Evolutionary conservation across 1,140 invertebrate genomes (phyloP).

Genomic region (Papilio glaucus): DNA sequence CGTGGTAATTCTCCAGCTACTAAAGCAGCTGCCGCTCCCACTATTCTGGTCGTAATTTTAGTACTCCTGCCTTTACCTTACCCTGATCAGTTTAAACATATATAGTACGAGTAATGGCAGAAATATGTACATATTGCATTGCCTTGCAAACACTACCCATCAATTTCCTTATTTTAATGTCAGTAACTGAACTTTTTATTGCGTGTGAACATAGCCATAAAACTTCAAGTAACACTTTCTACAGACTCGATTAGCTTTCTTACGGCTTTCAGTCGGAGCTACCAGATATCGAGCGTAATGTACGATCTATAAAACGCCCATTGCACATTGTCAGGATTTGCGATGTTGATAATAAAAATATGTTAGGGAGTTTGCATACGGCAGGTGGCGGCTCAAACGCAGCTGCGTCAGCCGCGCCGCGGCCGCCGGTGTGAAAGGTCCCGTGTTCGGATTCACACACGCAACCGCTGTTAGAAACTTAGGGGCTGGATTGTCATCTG

Average conservation of each 20-base stretch:
- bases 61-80: too few relatives aligned
- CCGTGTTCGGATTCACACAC: constrained; percentile 69
- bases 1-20: too few relatives aligned
- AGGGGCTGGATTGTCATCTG: constrained; percentile 58
- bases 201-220: constrained; percentile 12
- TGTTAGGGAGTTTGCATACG: constrained; percentile 80
- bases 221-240: not conserved
- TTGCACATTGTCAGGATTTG: constrained; percentile 47
- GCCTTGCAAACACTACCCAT: not conserved
- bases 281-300: constrained; percentile 41
- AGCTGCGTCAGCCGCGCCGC: constrained; percentile 58
- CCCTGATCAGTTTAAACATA: too few relatives aligned
- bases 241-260: not conserved
- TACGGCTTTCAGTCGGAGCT: not conserved
- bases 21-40: too few relatives aligned
- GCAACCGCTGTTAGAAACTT: constrained; percentile 48
- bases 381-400: constrained; percentile 53
- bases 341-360: constrained; percentile 69
- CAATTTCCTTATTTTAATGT: constrained; percentile 2
- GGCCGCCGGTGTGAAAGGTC: constrained; percentile 68
- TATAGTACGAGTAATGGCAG: too few relatives aligned
- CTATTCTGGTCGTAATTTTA: too few relatives aligned
- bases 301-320: constrained; percentile 58
- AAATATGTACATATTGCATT: not conserved
- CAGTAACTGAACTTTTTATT: not conserved